These are phyloP conservation scores for Brachycybe producta DNA, from an alignment of 2,888 invertebrate genomes.

Conservation along the genomic window DNA sequence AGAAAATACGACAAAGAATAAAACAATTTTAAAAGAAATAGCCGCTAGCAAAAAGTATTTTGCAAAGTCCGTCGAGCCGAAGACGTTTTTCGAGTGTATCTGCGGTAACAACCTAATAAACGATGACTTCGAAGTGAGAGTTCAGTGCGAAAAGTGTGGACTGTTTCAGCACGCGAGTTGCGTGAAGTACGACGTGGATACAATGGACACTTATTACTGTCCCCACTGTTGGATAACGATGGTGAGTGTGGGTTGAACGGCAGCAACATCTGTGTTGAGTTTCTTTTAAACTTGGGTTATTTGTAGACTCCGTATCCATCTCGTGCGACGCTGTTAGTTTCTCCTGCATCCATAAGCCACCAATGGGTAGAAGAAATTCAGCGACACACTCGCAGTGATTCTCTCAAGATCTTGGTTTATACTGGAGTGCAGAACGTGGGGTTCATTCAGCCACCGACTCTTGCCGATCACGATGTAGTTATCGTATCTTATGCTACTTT, in stretches of 20 bases:
- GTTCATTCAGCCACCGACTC: constrained; percentile 47
- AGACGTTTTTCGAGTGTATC: constrained; percentile 35
- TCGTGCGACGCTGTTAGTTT: constrained; percentile 55
- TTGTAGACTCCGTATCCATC: constrained; percentile 28
- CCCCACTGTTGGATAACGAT: constrained; percentile 49
- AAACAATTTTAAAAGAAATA: constrained; percentile 14
- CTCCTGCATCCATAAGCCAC: constrained; percentile 49
- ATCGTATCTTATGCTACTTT: constrained; percentile 56
- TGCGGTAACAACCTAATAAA: constrained; percentile 30
- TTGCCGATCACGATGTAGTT: constrained; percentile 54
- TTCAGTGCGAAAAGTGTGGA: constrained; percentile 45
- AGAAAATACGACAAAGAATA: neutral
- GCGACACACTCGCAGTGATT: constrained; percentile 42
- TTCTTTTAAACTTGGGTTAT: neutral
- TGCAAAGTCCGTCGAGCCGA: constrained; percentile 24
- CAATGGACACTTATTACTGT: constrained; percentile 42
- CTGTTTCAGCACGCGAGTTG: constrained; percentile 51
- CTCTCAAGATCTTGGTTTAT: constrained; percentile 35
- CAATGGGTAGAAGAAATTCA: constrained; percentile 61
- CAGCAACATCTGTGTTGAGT: neutral
- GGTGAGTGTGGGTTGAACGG: no score
- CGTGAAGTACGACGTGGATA: constrained; percentile 39
- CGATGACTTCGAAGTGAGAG: constrained; percentile 25
- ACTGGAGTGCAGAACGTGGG: constrained; percentile 40
- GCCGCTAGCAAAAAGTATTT: constrained; percentile 25